Percentiles rank a stretch among this genome's conserved stretches.
phyloP scores from a whole-genome alignment of 1,140 invertebrate genomes.

The Drosophila kohkoa region DNA sequence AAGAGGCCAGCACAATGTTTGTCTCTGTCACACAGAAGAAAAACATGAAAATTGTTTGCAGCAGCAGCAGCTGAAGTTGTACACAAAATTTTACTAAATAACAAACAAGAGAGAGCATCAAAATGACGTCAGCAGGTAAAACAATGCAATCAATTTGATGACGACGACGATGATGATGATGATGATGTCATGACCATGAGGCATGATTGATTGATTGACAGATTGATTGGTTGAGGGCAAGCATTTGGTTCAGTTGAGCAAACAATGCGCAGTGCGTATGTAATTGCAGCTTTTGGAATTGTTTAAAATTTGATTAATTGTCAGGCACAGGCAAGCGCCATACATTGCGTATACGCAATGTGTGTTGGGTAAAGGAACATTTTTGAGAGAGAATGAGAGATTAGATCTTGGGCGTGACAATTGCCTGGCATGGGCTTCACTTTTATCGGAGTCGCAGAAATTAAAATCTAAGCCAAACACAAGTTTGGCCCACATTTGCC shows the following conservation, averaged over 20 bases:
- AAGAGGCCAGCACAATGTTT: conserved; percentile 33
- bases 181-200: too few species aligned
- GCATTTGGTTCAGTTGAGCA: background rate
- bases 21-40: conserved; percentile 16
- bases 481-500: conserved; percentile 43
- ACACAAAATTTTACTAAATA: background rate
- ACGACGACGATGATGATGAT: background rate
- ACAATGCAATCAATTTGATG: background rate
- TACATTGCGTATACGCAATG: background rate
- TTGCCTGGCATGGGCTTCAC: conserved; percentile 42
- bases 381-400: background rate
- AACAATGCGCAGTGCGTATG: background rate
- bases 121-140: conserved; percentile 21
- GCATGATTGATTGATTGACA: conserved; percentile 44
- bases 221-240: conserved; percentile 27
- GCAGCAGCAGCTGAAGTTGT: background rate
- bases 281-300: conserved; percentile 13
- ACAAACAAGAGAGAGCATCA: background rate
- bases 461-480: conserved; percentile 75
- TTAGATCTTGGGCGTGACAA: conserved; percentile 30
- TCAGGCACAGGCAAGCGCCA: conserved; percentile 3
- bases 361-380: too few species aligned
- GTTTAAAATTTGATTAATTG: conserved; percentile 45
- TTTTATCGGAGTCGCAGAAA: conserved; percentile 71
- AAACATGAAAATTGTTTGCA: conserved; percentile 13